Conservation (phyloP, 2,797 vertebrate species). For the Gymnoscopelus microlampas region DNA sequence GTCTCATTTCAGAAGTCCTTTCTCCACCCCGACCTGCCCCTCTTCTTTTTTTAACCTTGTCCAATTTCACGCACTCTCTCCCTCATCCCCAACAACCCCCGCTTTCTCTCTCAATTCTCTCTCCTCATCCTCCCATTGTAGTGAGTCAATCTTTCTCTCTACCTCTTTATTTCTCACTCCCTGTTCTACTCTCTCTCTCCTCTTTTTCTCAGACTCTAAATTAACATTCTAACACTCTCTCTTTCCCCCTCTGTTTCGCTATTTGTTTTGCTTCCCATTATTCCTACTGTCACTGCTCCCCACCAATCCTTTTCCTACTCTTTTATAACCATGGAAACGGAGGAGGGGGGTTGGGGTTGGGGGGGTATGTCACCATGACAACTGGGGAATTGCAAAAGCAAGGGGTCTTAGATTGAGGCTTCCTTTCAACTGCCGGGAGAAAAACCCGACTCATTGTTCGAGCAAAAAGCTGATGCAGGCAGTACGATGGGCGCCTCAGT, state of each 20-base stretch:
- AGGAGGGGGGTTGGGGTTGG: conserved; percentile 73
- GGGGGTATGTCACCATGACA: conserved; percentile 76
- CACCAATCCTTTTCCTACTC: conserved; percentile 67
- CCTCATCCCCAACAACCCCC: background rate
- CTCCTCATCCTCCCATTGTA: conserved; percentile 57
- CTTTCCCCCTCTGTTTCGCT: conserved; percentile 40
- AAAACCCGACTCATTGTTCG: conserved; percentile 22
- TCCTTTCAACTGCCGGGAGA: conserved; percentile 63
- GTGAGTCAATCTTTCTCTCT: conserved; percentile 56
- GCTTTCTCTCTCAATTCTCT: conserved; percentile 19
- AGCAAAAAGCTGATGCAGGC: conserved; percentile 55
- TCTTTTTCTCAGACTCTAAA: conserved; percentile 58
- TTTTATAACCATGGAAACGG: conserved; percentile 85
- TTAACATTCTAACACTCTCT: conserved; percentile 73
- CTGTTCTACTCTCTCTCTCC: conserved; percentile 31
- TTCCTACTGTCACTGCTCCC: conserved; percentile 47
- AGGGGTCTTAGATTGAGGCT: conserved; percentile 24
- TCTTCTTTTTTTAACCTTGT: conserved; percentile 26
- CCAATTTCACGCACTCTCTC: conserved; percentile 36
- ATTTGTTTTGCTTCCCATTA: conserved; percentile 64
- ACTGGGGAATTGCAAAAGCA: conserved; percentile 68
- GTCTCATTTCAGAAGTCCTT: conserved; percentile 26
- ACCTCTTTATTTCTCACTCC: conserved; percentile 27
- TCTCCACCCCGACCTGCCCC: conserved; percentile 34
- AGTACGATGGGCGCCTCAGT: conserved; percentile 49